Conservation (phyloP, 1,140 invertebrate genomes). For the fruit fly (Drosophila melanogaster) region DNA sequence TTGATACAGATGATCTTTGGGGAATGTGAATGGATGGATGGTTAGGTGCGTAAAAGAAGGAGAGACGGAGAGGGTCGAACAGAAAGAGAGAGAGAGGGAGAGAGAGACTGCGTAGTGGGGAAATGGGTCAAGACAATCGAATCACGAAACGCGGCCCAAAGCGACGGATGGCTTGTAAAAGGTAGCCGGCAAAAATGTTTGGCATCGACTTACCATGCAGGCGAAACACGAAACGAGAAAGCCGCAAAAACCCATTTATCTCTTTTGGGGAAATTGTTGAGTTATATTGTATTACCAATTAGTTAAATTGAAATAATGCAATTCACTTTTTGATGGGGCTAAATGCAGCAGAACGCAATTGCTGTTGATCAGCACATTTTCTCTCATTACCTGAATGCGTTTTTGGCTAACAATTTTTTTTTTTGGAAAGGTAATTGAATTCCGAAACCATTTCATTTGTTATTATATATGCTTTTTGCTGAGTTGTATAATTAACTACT, state of each 20-base stretch:
- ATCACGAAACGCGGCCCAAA: slow-evolving; percentile 44
- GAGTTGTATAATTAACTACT: too few relatives aligned
- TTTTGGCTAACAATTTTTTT: background rate
- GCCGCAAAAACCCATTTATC: slow-evolving; percentile 17
- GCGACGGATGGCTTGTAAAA: slow-evolving; percentile 44
- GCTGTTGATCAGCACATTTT: slow-evolving; percentile 15
- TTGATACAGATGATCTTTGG: slow-evolving; percentile 14
- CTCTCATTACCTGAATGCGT: slow-evolving; percentile 10
- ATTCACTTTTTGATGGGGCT: slow-evolving; percentile 13
- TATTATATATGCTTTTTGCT: too few relatives aligned
- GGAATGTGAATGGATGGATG: slow-evolving; percentile 49
- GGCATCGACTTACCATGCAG: slow-evolving; percentile 30
- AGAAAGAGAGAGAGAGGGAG: slow-evolving; percentile 15
- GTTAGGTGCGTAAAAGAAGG: slow-evolving; percentile 14
- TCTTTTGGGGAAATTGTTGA: slow-evolving; percentile 27
- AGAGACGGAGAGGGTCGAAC: slow-evolving; percentile 2
- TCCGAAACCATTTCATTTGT: too few relatives aligned
- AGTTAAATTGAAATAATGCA: slow-evolving; percentile 31
- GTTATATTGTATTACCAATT: slow-evolving; percentile 35
- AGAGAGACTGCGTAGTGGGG: slow-evolving; percentile 20
- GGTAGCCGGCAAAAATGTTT: slow-evolving; percentile 70
- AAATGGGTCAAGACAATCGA: slow-evolving; percentile 72
- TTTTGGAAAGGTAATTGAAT: too few relatives aligned
- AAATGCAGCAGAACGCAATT: slow-evolving; percentile 7
- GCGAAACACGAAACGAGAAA: slow-evolving; percentile 48